These are phyloP conservation scores for Rhinichthys osculus DNA, from an alignment of 2,797 vertebrate genomes.

Conservation along the genomic window DNA sequence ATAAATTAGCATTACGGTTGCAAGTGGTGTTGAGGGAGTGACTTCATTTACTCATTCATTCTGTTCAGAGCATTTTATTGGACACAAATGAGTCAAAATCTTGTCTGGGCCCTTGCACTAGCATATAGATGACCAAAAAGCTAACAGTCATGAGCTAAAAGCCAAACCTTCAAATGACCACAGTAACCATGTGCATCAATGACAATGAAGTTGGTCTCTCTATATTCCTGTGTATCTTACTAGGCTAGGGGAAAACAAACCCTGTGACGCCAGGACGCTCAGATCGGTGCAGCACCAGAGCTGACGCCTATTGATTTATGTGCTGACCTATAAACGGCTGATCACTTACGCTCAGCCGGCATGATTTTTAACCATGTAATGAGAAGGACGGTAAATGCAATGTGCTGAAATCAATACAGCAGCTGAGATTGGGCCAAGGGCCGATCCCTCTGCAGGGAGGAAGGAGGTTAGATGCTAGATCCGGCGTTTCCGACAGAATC, in stretches of 20 bases:
- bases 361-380: conserved; percentile 54
- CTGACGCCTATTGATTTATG: conserved; percentile 56
- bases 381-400: conserved; percentile 39
- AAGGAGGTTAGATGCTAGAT: conserved; percentile 10
- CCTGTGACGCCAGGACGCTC: conserved; percentile 9
- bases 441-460: conserved; percentile 8
- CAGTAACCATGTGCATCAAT: background rate
- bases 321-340: conserved; percentile 58
- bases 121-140: background rate
- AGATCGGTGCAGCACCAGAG: conserved; percentile 11
- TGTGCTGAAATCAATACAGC: conserved; percentile 44
- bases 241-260: conserved; percentile 12
- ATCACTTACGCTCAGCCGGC: conserved; percentile 43
- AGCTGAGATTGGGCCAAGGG: conserved; percentile 31
- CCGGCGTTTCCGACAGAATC: conserved; percentile 41
- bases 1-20: background rate
- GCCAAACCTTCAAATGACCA: background rate
- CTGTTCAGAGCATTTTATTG: background rate
- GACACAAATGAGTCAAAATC: background rate
- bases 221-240: conserved; percentile 9
- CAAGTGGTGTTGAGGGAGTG: background rate
- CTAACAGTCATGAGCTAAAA: background rate
- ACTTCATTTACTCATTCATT: background rate
- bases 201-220: conserved; percentile 19
- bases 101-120: background rate